Evolutionary conservation across 2,888 invertebrate genomes (phyloP).

Genomic region (Caradrina kadenii): DNA sequence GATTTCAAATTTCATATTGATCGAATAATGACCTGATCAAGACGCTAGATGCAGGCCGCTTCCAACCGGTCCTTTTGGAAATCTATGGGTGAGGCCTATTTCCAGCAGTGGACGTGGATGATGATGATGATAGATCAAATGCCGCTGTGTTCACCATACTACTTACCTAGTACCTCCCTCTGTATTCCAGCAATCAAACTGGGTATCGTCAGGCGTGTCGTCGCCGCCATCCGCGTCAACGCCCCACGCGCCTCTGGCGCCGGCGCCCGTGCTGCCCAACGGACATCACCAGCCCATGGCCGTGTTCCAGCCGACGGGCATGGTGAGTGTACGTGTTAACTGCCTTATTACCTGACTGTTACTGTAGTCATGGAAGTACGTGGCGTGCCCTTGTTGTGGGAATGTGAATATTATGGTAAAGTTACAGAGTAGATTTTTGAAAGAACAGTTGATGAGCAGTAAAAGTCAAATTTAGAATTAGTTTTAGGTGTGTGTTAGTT

Average conservation of each 20-base stretch:
- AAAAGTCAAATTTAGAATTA: not conserved
- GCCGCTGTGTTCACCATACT: too few species aligned
- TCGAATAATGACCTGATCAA: too few species aligned
- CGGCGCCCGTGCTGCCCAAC: conserved; percentile 90
- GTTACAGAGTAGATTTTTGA: not conserved
- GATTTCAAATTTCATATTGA: too few species aligned
- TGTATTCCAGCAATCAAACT: conserved; percentile 78
- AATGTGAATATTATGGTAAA: not conserved
- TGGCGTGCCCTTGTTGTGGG: not conserved
- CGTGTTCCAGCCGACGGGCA: conserved; percentile 87
- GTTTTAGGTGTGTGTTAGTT: not conserved
- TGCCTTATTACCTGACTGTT: too few species aligned
- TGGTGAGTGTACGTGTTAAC: conserved; percentile 80
- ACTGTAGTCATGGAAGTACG: too few species aligned
- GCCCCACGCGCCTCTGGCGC: conserved; percentile 75
- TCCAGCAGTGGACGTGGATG: too few species aligned
- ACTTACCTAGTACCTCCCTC: too few species aligned
- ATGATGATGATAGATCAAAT: too few species aligned
- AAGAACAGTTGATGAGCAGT: not conserved
- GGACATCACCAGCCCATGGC: conserved; percentile 84
- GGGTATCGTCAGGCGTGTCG: conserved; percentile 90
- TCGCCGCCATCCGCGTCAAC: conserved; percentile 89
- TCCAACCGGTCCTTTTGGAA: too few species aligned
- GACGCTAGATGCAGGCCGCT: too few species aligned
- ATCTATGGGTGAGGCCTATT: too few species aligned